These are phyloP conservation scores for Ateles fusciceps DNA, from an alignment of 2,797 vertebrate species.

Conservation along the genomic window DNA sequence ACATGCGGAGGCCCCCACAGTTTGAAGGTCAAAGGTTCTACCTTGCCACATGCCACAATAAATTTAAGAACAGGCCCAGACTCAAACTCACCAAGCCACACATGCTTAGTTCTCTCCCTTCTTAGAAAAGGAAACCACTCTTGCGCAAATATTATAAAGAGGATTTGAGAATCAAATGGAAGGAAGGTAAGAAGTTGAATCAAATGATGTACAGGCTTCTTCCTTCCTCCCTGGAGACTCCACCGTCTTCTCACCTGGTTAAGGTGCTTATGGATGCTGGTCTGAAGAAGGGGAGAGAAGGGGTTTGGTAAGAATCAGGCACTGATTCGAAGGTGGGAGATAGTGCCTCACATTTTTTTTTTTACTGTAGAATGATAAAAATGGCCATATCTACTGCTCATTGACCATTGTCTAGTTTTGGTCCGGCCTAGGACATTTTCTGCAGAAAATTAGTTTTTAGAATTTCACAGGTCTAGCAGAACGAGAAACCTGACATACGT, in stretches of 20 bases:
- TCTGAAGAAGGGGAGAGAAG: neutral
- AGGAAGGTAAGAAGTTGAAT: neutral
- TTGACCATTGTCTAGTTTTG: neutral
- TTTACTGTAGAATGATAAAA: neutral
- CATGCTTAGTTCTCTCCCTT: neutral
- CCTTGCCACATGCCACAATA: neutral
- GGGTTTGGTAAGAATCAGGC: accelerated
- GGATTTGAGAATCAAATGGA: neutral
- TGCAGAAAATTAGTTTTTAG: neutral
- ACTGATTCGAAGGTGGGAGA: neutral
- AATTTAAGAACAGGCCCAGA: neutral
- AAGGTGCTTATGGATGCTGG: neutral
- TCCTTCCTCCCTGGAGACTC: neutral
- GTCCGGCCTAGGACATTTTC: neutral
- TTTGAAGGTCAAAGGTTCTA: neutral
- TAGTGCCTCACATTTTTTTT: neutral
- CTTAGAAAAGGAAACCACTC: neutral
- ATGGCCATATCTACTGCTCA: accelerated
- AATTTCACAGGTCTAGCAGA: neutral
- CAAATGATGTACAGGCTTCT: neutral
- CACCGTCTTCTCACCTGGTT: neutral
- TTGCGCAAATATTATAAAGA: neutral
- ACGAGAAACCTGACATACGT: neutral
- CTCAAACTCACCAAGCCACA: neutral
- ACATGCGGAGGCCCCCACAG: neutral